These are phyloP conservation scores for Coracopsis vasa DNA, from an alignment of 2,113 vertebrate species.

Conservation along the genomic window DNA sequence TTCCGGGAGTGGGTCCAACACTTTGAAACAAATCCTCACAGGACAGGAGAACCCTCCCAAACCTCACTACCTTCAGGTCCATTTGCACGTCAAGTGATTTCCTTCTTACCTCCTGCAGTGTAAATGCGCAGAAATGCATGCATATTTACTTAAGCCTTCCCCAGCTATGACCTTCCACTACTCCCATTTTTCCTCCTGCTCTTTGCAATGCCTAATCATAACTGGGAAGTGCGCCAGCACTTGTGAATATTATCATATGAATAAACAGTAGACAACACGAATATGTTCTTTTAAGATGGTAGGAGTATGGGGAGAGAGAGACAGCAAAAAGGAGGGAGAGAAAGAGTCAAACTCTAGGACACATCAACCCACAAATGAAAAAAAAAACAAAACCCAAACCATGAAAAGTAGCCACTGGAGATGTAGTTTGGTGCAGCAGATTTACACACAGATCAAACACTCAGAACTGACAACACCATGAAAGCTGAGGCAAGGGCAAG, in stretches of 20 bases:
- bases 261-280: background rate
- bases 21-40: slow-evolving; percentile 56
- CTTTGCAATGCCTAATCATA: slow-evolving; percentile 30
- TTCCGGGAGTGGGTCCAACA: slow-evolving; percentile 27
- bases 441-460: background rate
- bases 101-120: slow-evolving; percentile 25
- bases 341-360: background rate
- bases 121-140: background rate
- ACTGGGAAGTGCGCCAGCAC: background rate
- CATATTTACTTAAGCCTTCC: slow-evolving; percentile 18
- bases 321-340: background rate
- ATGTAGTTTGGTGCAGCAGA: background rate
- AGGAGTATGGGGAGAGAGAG: background rate
- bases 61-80: slow-evolving; percentile 28
- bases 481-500: background rate
- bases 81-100: slow-evolving; percentile 18
- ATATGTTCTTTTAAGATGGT: background rate
- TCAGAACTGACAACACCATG: background rate
- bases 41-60: slow-evolving; percentile 8
- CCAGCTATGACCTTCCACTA: slow-evolving; percentile 8
- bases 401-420: background rate
- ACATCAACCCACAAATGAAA: background rate
- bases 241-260: background rate
- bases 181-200: background rate
- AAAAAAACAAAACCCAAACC: background rate